Evolutionary conservation across 2,888 invertebrate genomes (phyloP), one percentile per base, ranked within the genome.

Genomic region (Pelosia muscerda): DNA sequence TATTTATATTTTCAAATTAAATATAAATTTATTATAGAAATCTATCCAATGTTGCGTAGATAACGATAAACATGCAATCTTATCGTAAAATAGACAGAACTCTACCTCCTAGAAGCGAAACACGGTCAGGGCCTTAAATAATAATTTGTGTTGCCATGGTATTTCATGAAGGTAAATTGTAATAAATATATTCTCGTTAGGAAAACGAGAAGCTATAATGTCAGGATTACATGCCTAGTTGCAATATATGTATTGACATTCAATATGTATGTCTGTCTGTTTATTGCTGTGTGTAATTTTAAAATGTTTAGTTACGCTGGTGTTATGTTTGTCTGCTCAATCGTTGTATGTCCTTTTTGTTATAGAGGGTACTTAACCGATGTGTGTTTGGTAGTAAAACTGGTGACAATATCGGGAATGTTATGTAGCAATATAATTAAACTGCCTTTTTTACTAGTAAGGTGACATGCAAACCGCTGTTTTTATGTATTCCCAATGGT

Each of bases 51-150:
- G 0, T 38, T 38, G 15, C 15, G 11, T 15, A 15, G 38, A 38
- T 38, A 38, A 4, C 15, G 38, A 38, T 38, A 38, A 38, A 38
- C 38, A 2, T 42, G 19, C 42, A 42, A 42, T 42, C 42, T 6
- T 15, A 38, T 19, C 19, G 6, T 15, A 19, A 42, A 19, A 42
- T 19, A 74, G 74, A 77, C 70, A 77, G 13, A 10, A 63, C 8
- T 53, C 19, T 28, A 49, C 63, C 69, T 66, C 60, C 55, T 72
- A 28, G 55, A 55, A 63, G 38, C 63, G 57, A 57, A 62, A 66
- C 38, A 60, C 58, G 61, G 68, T 69, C 63, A n/a, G 6, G 56
- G 72, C 73, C 63, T 74, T 78, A 78, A 78, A 76, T 78, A 74
- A 73, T 72, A 70, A 71, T 74, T 71, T 71, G 57, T 38, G 66